Percentiles rank a stretch among this genome's conserved stretches.
These are phyloP conservation scores for Orchestes rusci DNA, from an alignment of 2,888 invertebrate species.

Conservation along the genomic window DNA sequence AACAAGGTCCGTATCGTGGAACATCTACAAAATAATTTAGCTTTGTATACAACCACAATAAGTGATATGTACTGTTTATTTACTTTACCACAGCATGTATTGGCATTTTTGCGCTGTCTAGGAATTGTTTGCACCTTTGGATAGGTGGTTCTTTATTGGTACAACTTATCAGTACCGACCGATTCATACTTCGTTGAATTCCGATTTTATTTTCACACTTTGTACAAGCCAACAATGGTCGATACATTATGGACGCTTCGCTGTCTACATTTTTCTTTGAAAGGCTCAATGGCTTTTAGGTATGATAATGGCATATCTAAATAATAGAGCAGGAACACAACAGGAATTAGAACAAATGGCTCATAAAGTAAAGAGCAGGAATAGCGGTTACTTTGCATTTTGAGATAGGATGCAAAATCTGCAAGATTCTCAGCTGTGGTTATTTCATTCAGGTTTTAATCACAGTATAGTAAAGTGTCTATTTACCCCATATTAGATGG, in stretches of 20 bases:
- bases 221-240: slow-evolving; percentile 17
- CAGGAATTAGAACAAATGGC: too few relatives aligned
- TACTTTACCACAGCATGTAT: slow-evolving; percentile 26
- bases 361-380: too few relatives aligned
- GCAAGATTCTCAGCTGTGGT: too few relatives aligned
- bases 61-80: slow-evolving; percentile 28
- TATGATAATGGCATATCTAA: too few relatives aligned
- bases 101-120: slow-evolving; percentile 25
- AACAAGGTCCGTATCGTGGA: slow-evolving; percentile 25
- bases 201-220: slow-evolving; percentile 19
- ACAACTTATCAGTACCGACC: slow-evolving; percentile 24
- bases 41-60: slow-evolving; percentile 27
- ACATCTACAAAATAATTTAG: slow-evolving; percentile 29
- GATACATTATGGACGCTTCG: slow-evolving; percentile 8
- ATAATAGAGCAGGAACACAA: too few relatives aligned
- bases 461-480: too few relatives aligned
- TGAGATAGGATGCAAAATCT: too few relatives aligned
- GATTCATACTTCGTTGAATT: slow-evolving; percentile 20
- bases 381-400: too few relatives aligned
- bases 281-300: too few relatives aligned
- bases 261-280: not conserved
- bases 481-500: too few relatives aligned
- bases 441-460: too few relatives aligned
- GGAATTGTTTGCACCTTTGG: slow-evolving; percentile 28
- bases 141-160: slow-evolving; percentile 25